phyloP scores from a whole-genome alignment of 2,113 vertebrate species.

The Phylloscopus trochiloides region DNA sequence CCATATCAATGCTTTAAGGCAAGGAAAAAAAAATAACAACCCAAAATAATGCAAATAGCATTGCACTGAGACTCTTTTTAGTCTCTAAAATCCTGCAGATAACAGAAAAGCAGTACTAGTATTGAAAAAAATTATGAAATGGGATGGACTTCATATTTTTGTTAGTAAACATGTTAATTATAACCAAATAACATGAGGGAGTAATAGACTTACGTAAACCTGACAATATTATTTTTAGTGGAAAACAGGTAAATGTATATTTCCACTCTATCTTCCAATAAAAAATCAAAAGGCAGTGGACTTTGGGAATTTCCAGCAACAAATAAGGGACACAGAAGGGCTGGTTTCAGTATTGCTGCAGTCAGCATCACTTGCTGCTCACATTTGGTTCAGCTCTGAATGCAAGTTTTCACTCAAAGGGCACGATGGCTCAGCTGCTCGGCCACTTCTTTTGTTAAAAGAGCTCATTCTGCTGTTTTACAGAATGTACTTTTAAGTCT shows the following conservation, averaged over 20 bases:
- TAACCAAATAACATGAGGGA: neutral
- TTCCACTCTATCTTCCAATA: neutral
- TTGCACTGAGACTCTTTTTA: neutral
- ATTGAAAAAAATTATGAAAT: neutral
- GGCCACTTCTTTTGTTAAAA: neutral
- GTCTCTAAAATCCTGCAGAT: neutral
- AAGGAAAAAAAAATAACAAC: neutral
- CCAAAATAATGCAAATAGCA: neutral
- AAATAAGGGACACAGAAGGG: neutral
- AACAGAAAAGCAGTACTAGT: neutral
- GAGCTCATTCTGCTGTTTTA: neutral
- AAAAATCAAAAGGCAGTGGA: neutral
- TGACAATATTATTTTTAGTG: neutral
- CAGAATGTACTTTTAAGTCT: neutral
- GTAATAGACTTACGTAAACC: neutral
- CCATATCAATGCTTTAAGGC: neutral
- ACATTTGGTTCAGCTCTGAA: neutral
- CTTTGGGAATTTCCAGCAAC: neutral
- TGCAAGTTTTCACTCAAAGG: neutral
- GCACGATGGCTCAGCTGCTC: neutral
- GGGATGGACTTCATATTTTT: neutral
- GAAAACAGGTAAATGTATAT: neutral
- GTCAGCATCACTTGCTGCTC: neutral
- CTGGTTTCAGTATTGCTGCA: neutral
- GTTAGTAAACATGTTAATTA: neutral